Base-by-base conservation (phyloP, 2,797 vertebrate species). In the Cossypha dichroa region DNA sequence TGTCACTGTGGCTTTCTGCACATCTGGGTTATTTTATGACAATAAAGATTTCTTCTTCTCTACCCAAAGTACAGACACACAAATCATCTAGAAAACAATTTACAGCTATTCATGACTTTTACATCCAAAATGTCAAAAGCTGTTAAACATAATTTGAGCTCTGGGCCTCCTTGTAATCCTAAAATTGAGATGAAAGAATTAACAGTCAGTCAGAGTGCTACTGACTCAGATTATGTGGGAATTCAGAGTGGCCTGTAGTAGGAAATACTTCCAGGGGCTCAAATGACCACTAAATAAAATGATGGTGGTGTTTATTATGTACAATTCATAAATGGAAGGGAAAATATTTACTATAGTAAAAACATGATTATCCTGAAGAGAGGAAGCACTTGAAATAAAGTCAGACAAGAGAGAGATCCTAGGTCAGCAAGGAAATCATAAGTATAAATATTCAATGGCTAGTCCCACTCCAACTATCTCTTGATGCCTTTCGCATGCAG, bases 111-210 rank as follows among this genome's bases (percentile, higher is more conserved):
- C 46, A 31, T 86, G 62, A 85, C 62, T 96, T 96, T 91, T 93
- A 91, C 31, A 91, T 58, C 58, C 36, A 46, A 87, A 90, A 91
- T 67, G 62, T 93, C 88, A 94, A 91, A 97, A 88, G 22, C 59
- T 96, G 51, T 93, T 95, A 87, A 95, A 78, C 14, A 75, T 93
- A 93, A 94, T 89, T 83, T 82, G 85, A 94, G 67, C 55, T 78
- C 68, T 75, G 19, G 45, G 62, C 6, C 15, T 22, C 12, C 46
- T 17, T n/a, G 56, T 91, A 91, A 90, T 76, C 41, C 54, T 66
- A 38, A 89, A 58, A 45, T 23, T 76, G 73, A 93, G 82, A 81
- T 63, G 40, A 94, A 96, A 70, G 81, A 96, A 96, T 91, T 84
- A 94, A 84, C 33, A 75, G 80, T 58, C 38, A 46, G 12, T 52